phyloP scores from a whole-genome alignment of 1,140 invertebrate species.

The Panulirus ornatus region DNA sequence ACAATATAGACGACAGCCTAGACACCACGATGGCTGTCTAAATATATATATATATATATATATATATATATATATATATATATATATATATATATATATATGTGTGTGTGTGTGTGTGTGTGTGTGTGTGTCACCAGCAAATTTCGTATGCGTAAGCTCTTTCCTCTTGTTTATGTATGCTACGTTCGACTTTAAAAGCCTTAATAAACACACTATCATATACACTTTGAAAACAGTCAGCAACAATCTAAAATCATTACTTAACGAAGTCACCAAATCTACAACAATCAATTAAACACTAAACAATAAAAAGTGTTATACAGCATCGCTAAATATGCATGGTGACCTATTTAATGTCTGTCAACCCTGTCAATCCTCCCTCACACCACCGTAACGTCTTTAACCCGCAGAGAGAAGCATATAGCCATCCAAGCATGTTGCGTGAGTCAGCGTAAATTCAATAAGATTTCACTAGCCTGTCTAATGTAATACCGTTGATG shows the following conservation, averaged over 20 bases:
- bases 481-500: too few relatives aligned
- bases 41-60: slow-evolving; percentile 26
- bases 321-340: too few relatives aligned
- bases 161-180: not conserved
- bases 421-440: too few relatives aligned
- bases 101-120: not conserved
- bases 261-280: not conserved
- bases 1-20: not conserved
- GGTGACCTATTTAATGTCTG: too few relatives aligned
- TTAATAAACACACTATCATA: not conserved
- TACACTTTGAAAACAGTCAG: not conserved
- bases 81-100: slow-evolving; percentile 50
- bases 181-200: not conserved
- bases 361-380: too few relatives aligned
- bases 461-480: too few relatives aligned
- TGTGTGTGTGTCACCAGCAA: not conserved
- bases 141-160: not conserved
- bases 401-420: too few relatives aligned
- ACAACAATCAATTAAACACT: too few relatives aligned
- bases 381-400: too few relatives aligned
- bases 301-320: too few relatives aligned
- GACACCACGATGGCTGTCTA: not conserved
- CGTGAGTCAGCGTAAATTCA: too few relatives aligned
- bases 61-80: slow-evolving; percentile 48
- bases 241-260: not conserved